phyloP scores from a whole-genome alignment of 2,113 vertebrate genomes.

The Rattus norvegicus region GRCr8 NC_086036.1:57585001-57585500 shows the following conservation, averaged over 20 bases:
- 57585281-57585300: too few species aligned
- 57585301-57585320: too few species aligned
- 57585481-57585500: too few species aligned
- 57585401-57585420: too few species aligned
- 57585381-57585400: too few species aligned
- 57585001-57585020: background rate
- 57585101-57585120: background rate
- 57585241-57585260: conserved; percentile 1
- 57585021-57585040: background rate
- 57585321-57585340: too few species aligned
- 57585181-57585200: background rate
- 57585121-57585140: background rate
- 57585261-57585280: background rate
- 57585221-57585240: background rate
- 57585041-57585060: background rate
- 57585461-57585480: too few species aligned
- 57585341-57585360: too few species aligned
- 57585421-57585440: too few species aligned
- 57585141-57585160: background rate
- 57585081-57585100: background rate
- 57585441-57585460: too few species aligned
- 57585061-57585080: background rate
- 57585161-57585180: background rate
- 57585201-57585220: background rate
- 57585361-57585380: too few species aligned